Evolutionary conservation across 1,140 invertebrate genomes (phyloP).

Genomic region (Anastrepha obliqua): DNA sequence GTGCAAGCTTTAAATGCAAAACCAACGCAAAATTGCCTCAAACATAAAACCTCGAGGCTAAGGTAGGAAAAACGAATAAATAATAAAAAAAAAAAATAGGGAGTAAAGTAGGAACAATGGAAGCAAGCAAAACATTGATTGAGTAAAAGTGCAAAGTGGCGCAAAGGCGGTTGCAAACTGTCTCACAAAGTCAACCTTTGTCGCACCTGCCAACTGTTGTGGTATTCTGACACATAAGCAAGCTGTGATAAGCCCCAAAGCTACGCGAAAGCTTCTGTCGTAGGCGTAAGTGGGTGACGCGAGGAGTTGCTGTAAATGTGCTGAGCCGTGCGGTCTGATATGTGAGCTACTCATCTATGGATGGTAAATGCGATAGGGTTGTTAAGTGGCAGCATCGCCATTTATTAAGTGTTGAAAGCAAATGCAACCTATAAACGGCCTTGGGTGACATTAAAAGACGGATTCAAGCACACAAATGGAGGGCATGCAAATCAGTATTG

Average conservation of each 20-base stretch:
- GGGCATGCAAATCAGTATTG: no score
- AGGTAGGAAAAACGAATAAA: neutral
- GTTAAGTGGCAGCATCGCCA: neutral
- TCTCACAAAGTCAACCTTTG: conserved; percentile 10
- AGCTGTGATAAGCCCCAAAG: neutral
- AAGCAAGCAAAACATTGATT: no score
- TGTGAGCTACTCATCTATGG: no score
- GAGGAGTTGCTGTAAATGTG: neutral
- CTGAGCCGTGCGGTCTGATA: neutral
- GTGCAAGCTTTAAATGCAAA: no score
- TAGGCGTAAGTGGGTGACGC: neutral
- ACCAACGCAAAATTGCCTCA: neutral
- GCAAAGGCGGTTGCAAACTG: neutral
- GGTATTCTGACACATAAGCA: neutral
- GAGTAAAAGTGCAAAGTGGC: neutral
- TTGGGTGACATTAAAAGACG: neutral
- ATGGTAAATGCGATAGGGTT: neutral
- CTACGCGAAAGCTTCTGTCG: neutral
- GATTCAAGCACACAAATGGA: no score
- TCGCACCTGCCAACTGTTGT: neutral
- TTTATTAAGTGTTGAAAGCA: neutral
- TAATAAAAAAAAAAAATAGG: neutral
- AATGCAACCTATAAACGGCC: neutral
- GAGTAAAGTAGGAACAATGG: no score
- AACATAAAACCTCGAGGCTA: no score